A percentile compares a stretch with the other conserved stretches of the same genome.
phyloP scores from a whole-genome alignment of 2,888 invertebrate species.

The Orthonychiurus folsomi region DNA sequence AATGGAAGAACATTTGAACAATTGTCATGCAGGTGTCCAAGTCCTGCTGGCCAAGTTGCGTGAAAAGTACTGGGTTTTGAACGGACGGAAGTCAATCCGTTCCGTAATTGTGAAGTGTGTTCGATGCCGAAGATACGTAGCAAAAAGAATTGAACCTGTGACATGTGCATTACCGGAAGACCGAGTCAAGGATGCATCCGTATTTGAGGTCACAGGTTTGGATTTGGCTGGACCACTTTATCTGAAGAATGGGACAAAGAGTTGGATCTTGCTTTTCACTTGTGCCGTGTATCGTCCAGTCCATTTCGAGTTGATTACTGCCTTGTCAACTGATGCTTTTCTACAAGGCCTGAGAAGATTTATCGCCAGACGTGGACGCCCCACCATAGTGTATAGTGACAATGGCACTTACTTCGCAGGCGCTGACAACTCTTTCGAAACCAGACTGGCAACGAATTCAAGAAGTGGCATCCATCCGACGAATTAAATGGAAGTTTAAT shows the following conservation, averaged over 20 bases:
- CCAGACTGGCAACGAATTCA: conserved; percentile 19
- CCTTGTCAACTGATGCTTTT: conserved; percentile 41
- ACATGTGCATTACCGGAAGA: conserved; percentile 34
- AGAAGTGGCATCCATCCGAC: conserved; percentile 11
- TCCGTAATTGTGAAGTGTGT: conserved; percentile 18
- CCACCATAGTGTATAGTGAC: conserved; percentile 40
- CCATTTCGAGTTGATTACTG: conserved; percentile 43
- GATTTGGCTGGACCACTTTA: conserved; percentile 44
- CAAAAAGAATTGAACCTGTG: not conserved
- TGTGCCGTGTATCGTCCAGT: conserved; percentile 44
- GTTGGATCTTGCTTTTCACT: conserved; percentile 43
- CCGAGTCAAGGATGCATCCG: conserved; percentile 38
- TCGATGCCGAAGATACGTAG: conserved; percentile 12
- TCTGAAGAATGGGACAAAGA: conserved; percentile 38
- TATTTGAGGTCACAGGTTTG: conserved; percentile 42
- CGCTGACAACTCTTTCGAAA: conserved; percentile 21
- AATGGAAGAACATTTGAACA: not conserved
- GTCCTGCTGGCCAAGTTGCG: conserved; percentile 18
- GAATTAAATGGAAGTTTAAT: conserved; percentile 40
- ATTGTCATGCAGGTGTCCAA: conserved; percentile 20
- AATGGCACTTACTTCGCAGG: conserved; percentile 41
- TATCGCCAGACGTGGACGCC: conserved; percentile 41
- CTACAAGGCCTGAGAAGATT: conserved; percentile 42
- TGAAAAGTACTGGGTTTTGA: conserved; percentile 22
- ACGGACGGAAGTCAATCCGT: conserved; percentile 17